Percentiles rank a stretch among this genome's conserved stretches.
Evolutionary conservation across 1,140 invertebrate species (phyloP).

Genomic region (Copidosoma floridanum): DNA sequence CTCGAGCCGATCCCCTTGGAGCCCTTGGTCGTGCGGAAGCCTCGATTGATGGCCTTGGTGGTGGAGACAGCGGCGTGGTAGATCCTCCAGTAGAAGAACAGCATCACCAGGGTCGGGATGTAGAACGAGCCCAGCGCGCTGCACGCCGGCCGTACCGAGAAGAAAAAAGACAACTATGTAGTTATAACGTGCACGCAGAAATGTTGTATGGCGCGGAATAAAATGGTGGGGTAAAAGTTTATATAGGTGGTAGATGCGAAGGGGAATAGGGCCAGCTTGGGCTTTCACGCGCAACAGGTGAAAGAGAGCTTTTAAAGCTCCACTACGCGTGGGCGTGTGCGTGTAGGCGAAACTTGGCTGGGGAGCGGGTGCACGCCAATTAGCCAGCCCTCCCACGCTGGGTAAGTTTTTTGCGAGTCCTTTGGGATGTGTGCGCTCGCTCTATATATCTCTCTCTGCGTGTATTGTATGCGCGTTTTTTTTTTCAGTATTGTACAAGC

Average conservation of each 20-base stretch:
- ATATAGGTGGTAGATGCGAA: no score
- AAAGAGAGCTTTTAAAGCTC: neutral
- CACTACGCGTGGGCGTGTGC: neutral
- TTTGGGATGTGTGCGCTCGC: no score
- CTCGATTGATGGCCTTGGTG: constrained; percentile 85
- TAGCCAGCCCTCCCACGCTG: no score
- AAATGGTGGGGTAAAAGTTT: no score
- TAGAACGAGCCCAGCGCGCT: constrained; percentile 94
- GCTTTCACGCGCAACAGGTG: constrained; percentile 14
- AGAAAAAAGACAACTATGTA: neutral
- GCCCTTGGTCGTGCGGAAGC: constrained; percentile 89
- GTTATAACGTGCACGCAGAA: constrained; percentile 14
- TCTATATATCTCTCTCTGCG: no score
- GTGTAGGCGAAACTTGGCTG: no score
- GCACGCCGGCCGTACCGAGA: constrained; percentile 80
- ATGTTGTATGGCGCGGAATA: no score
- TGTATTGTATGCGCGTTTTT: no score
- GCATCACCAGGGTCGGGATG: constrained; percentile 93
- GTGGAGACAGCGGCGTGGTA: constrained; percentile 89
- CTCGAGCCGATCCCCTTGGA: constrained; percentile 50
- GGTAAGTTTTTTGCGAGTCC: no score
- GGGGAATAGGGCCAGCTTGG: neutral
- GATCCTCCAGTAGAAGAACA: constrained; percentile 95
- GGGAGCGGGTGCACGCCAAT: no score
- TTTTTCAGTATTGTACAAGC: no score